A percentile compares a stretch with the other conserved stretches of the same genome.
phyloP scores from a whole-genome alignment of 1,140 invertebrate genomes.

The Maconellicoccus hirsutus region DNA sequence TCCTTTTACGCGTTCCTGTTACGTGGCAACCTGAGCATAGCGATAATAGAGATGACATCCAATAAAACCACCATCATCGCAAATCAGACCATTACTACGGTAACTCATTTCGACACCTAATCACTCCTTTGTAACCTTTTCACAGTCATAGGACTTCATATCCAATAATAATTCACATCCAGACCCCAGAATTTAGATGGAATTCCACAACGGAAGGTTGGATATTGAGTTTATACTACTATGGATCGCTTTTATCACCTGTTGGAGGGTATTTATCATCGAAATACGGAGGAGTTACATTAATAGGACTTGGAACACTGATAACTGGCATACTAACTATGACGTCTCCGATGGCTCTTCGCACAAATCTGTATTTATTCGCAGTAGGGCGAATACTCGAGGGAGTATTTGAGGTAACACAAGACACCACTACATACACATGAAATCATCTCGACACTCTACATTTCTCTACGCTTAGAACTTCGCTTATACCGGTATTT shows the following conservation, averaged over 20 bases:
- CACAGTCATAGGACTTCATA: too few species aligned
- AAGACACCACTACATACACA: too few species aligned
- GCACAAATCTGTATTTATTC: too few species aligned
- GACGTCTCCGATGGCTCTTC: conserved; percentile 64
- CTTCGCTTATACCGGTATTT: too few species aligned
- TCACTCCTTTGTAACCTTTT: too few species aligned
- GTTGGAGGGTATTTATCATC: conserved; percentile 59
- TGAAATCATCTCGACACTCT: too few species aligned
- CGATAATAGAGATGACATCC: not conserved
- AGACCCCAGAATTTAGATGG: conserved; percentile 42
- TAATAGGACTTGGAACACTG: conserved; percentile 69
- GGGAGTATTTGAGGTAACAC: too few species aligned
- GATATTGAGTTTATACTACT: conserved; percentile 78
- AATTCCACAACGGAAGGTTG: conserved; percentile 62
- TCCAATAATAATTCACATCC: not conserved
- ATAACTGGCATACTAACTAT: conserved; percentile 69
- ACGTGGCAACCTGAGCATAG: not conserved
- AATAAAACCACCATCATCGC: not conserved
- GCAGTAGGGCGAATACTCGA: too few species aligned
- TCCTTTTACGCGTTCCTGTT: not conserved
- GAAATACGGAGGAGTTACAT: conserved; percentile 52
- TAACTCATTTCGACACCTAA: too few species aligned
- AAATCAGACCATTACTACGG: not conserved
- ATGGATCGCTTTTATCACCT: conserved; percentile 63
- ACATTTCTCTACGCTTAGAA: too few species aligned